Conservation (phyloP, 2,888 invertebrate species). For the Gymnosoma rotundatum region DNA sequence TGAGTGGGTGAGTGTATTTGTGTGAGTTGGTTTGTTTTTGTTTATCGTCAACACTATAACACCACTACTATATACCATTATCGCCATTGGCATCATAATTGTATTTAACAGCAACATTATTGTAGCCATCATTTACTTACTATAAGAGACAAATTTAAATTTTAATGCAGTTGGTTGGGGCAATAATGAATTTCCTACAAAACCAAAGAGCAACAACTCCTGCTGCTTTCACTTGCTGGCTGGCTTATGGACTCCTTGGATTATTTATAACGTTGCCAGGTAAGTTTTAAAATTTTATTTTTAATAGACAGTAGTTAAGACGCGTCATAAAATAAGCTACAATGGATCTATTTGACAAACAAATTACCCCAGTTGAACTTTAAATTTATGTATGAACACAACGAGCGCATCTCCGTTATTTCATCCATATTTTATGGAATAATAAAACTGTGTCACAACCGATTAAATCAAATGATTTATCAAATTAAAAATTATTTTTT, state of each 20-base stretch:
- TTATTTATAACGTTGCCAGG: conserved; percentile 68
- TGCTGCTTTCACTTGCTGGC: conserved; percentile 67
- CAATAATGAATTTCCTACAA: conserved; percentile 69
- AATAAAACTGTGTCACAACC: too few relatives aligned
- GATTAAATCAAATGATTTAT: too few relatives aligned
- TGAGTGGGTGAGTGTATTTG: neutral
- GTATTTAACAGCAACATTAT: conserved; percentile 36
- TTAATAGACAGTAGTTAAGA: neutral
- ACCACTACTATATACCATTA: neutral
- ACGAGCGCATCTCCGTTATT: too few relatives aligned
- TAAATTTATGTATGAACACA: too few relatives aligned
- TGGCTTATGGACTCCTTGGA: conserved; percentile 69
- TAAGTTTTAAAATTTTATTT: conserved; percentile 20
- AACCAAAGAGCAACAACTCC: conserved; percentile 61
- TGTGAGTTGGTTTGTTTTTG: neutral
- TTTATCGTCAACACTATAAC: neutral
- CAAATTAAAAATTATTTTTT: too few relatives aligned
- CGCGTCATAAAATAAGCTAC: neutral
- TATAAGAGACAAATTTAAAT: neutral
- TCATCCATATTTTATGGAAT: too few relatives aligned
- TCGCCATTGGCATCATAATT: conserved; percentile 13
- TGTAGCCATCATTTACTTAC: conserved; percentile 32
- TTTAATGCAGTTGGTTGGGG: conserved; percentile 62
- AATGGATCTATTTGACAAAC: neutral
- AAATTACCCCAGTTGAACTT: too few relatives aligned